phyloP scores from a whole-genome alignment of 1,140 invertebrate species.

The Catajapyx aquilonaris region DNA sequence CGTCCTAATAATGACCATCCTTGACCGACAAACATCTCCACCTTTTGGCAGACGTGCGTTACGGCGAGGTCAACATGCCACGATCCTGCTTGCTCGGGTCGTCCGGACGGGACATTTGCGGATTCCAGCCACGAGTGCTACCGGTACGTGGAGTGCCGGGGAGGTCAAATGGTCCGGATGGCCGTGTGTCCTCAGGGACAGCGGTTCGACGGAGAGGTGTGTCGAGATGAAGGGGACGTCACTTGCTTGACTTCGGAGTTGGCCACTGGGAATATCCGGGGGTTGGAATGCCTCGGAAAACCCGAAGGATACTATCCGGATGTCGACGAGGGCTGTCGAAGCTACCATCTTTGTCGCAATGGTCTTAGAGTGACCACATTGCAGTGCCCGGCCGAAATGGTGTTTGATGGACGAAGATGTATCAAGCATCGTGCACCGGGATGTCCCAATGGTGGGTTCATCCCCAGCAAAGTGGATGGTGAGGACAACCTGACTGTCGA shows the following conservation, averaged over 20 bases:
- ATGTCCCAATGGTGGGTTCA: too few species aligned
- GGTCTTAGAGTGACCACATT: conserved; percentile 17
- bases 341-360: conserved; percentile 16
- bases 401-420: conserved; percentile 14
- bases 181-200: conserved; percentile 22
- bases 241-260: conserved; percentile 20
- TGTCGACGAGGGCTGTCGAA: conserved; percentile 13
- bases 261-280: conserved; percentile 19
- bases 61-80: conserved; percentile 15
- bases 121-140: conserved; percentile 18
- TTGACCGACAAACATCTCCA: too few species aligned
- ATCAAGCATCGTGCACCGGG: too few species aligned
- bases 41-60: conserved; percentile 11
- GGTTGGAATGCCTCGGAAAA: conserved; percentile 13
- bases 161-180: conserved; percentile 13
- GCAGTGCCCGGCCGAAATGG: conserved; percentile 12
- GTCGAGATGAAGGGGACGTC: conserved; percentile 18
- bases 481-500: conserved; percentile 8
- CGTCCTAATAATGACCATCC: background rate
- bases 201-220: conserved; percentile 22
- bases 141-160: conserved; percentile 16
- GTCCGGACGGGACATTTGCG: conserved; percentile 17
- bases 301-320: conserved; percentile 11
- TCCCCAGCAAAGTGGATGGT: too few species aligned
- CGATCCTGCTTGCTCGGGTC: conserved; percentile 20